Conservation (phyloP, 2,888 invertebrate genomes). For the Monoplex corrugatus region DNA sequence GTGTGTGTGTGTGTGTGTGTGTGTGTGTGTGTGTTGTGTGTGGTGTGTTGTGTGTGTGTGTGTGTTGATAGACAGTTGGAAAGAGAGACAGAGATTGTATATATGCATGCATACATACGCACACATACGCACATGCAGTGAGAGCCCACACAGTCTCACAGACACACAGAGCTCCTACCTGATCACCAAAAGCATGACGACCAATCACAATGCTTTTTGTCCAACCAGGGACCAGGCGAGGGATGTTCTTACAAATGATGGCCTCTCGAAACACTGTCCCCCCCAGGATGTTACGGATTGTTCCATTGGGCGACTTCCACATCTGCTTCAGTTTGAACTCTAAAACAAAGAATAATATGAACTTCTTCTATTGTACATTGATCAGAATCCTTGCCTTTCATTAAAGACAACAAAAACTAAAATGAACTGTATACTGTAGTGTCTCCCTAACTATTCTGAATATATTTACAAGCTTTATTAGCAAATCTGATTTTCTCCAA, state of each 20-base stretch:
- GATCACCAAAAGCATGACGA: constrained; percentile 94
- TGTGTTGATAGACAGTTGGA: too few species aligned
- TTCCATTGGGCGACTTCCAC: constrained; percentile 85
- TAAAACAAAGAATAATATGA: too few species aligned
- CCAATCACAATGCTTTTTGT: constrained; percentile 98
- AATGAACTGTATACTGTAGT: too few species aligned
- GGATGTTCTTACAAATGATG: constrained; percentile 89
- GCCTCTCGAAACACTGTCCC: constrained; percentile 85
- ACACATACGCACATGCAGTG: not conserved
- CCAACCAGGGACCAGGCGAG: constrained; percentile 97
- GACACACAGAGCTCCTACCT: constrained; percentile 81
- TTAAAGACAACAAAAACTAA: too few species aligned
- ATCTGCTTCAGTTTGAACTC: constrained; percentile 85
- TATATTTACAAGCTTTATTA: too few species aligned
- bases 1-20: too few species aligned
- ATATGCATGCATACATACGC: not conserved
- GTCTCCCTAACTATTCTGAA: too few species aligned
- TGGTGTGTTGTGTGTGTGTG: too few species aligned
- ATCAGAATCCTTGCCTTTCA: too few species aligned
- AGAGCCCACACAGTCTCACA: not conserved
- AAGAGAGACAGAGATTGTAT: not conserved
- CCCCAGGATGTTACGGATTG: constrained; percentile 84
- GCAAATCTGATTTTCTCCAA: too few species aligned
- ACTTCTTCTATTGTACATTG: too few species aligned
- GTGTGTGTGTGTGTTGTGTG: too few species aligned